phyloP scores from a whole-genome alignment of 2,113 vertebrate genomes.

The Pedetes capensis region DNA sequence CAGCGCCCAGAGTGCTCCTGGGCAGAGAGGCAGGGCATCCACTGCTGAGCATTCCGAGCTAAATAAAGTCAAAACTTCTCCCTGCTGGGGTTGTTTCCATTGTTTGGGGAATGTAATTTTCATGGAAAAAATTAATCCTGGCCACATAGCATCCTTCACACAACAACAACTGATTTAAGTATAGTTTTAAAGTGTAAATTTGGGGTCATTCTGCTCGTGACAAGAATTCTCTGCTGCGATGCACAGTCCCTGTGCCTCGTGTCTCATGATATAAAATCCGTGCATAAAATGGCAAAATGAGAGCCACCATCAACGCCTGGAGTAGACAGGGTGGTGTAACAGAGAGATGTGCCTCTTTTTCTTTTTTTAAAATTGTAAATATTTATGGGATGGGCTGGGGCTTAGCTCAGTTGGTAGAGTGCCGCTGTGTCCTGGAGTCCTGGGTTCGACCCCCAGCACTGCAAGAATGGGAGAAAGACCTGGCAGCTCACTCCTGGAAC shows the following conservation, averaged over 20 bases:
- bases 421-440: too few species aligned
- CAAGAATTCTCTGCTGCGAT: neutral
- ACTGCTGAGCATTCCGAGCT: too few species aligned
- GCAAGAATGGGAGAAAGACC: too few species aligned
- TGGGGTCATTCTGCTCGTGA: neutral
- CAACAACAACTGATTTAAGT: neutral
- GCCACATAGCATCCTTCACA: neutral
- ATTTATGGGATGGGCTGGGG: too few species aligned
- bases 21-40: too few species aligned
- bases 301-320: neutral
- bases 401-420: too few species aligned
- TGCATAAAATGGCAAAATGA: fast-evolving
- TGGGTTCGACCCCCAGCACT: too few species aligned
- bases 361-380: too few species aligned
- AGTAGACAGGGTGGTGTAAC: fast-evolving
- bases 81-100: neutral
- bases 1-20: neutral
- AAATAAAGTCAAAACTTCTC: too few species aligned
- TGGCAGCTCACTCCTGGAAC: too few species aligned
- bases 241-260: fast-evolving
- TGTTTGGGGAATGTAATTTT: neutral
- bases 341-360: too few species aligned
- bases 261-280: fast-evolving
- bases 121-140: neutral
- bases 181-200: too few species aligned